phyloP scores from a whole-genome alignment of 1,140 invertebrate genomes.

The Eupristina koningsbergeri region DNA sequence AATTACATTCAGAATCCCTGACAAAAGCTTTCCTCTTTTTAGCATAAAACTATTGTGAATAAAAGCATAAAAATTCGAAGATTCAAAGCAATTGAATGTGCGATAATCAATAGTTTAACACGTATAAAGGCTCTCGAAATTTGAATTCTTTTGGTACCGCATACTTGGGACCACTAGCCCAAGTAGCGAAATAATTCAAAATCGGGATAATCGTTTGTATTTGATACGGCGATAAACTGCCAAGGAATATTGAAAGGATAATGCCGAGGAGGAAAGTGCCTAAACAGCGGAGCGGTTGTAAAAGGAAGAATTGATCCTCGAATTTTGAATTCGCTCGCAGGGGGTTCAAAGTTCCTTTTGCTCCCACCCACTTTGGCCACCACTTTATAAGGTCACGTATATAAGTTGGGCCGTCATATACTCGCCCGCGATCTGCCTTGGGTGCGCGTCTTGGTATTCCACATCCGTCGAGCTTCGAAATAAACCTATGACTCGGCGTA shows the following conservation, averaged over 20 bases:
- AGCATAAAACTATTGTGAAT: too few species aligned
- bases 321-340: background rate
- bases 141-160: background rate
- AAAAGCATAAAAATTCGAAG: too few species aligned
- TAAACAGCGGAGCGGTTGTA: background rate
- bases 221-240: too few species aligned
- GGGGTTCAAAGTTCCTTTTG: background rate
- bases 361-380: conserved; percentile 6
- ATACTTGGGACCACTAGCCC: background rate
- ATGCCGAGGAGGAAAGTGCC: background rate
- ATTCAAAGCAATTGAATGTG: background rate
- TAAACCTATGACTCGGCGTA: background rate
- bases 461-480: conserved; percentile 6
- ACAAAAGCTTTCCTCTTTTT: too few species aligned
- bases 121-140: background rate
- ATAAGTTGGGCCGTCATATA: background rate
- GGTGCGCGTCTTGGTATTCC: background rate
- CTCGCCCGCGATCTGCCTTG: background rate
- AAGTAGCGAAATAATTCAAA: background rate
- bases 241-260: background rate
- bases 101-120: background rate
- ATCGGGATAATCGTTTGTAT: background rate
- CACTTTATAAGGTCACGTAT: background rate
- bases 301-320: background rate
- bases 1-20: too few species aligned